Conservation (phyloP, 2,797 vertebrate species). For the Rhinogobio ventralis region DNA sequence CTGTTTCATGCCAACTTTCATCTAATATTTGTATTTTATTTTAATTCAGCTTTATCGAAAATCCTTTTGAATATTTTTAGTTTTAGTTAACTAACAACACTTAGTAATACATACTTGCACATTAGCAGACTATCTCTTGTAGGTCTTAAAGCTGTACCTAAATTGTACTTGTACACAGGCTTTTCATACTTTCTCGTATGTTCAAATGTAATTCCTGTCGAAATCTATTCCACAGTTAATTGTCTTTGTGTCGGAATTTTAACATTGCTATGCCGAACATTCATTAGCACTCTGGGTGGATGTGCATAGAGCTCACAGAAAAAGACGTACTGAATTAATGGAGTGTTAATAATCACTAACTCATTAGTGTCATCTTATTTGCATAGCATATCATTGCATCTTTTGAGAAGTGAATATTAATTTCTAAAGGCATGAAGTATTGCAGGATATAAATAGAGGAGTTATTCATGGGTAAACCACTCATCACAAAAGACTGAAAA, state of each 20-base stretch:
- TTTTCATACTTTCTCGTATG: background rate
- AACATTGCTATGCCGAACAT: constrained; percentile 19
- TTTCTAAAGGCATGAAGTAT: constrained; percentile 46
- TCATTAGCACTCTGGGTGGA: constrained; percentile 30
- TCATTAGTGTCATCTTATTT: constrained; percentile 56
- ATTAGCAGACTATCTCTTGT: constrained; percentile 52
- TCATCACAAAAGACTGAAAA: background rate
- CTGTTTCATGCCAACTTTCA: background rate
- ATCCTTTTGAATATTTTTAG: background rate
- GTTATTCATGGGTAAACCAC: constrained; percentile 33
- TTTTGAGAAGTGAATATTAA: constrained; percentile 50
- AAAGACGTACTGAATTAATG: constrained; percentile 39
- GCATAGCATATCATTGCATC: constrained; percentile 51
- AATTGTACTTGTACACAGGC: background rate
- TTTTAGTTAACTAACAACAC: background rate
- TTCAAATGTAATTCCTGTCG: background rate
- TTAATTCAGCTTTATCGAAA: no score
- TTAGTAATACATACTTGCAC: background rate
- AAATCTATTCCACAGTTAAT: background rate
- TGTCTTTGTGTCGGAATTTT: background rate
- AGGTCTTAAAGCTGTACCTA: background rate
- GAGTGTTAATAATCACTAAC: constrained; percentile 53
- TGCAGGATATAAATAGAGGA: constrained; percentile 41
- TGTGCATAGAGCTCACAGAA: constrained; percentile 33
- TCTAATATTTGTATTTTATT: background rate